Conservation (phyloP, 2,113 vertebrate genomes). For the Malaclemys terrapin region DNA sequence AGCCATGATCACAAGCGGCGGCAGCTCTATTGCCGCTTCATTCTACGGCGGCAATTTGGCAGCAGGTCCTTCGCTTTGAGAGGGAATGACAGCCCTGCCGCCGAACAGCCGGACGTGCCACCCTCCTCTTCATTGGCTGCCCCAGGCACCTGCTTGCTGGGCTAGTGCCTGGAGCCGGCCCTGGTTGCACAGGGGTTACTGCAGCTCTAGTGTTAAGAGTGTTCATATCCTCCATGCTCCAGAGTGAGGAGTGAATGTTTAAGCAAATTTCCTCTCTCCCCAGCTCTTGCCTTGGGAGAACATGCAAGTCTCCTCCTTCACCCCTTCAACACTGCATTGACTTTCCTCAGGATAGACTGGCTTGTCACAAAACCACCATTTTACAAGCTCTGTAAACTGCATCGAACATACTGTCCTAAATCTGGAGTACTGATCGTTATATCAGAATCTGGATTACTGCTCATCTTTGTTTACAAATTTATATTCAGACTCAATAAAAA, state of each 20-base stretch:
- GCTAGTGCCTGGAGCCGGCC: no score
- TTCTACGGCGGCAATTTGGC: no score
- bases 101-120: no score
- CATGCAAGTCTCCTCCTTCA: neutral
- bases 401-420: neutral
- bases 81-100: no score
- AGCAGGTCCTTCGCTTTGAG: no score
- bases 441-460: neutral
- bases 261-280: neutral
- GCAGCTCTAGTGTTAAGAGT: neutral
- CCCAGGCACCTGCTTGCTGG: no score
- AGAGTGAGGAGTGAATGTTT: no score
- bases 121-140: no score
- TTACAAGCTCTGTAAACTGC: neutral
- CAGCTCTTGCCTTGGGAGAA: neutral
- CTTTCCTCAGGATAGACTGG: neutral
- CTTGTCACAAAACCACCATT: neutral
- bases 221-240: no score
- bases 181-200: neutral
- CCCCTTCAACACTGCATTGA: neutral
- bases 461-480: neutral
- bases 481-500: no score
- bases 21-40: no score
- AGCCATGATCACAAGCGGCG: no score
- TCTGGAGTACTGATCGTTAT: neutral